Evolutionary conservation across 2,888 invertebrate genomes (phyloP), one percentile per base, ranked within the genome.

Genomic region (Laothoe populi): DNA sequence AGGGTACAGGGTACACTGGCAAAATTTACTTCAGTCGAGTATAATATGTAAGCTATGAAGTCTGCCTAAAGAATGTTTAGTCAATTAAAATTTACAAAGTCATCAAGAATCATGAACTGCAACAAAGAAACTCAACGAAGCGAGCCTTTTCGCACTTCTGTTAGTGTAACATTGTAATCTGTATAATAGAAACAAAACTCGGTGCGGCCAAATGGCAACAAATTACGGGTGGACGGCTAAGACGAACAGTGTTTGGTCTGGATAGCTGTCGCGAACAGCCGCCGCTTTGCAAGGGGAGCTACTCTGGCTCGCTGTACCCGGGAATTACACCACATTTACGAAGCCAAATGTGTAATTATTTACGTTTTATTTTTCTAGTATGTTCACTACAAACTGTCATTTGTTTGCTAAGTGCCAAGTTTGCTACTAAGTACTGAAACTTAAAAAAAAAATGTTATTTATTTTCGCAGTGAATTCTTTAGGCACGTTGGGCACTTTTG

Each of bases 191-290:
- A 63, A 49, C 59, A 59, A 63, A 65, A 63, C 68, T 63, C 64
- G 64, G 62, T 45, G 60, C 60, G 19, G 49, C 53, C 26, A 53
- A 61, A 61, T 53, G 60, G 60, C 60, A 53, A 71, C 72, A 66
- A 73, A 75, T 78, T 74, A 78, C 66, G 70, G 63, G 70, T 74
- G 75, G 74, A 71, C 70, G 74, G 73, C 70, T 72, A 73, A 73
- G 70, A 76, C 72, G 65, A 67, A 66, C 73, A 69, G 48, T 10
- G 48, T 24, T 76, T 84, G 86, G 68, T 68, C 59, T 68, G 73
- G 87, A 85, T 84, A 81, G 78, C 75, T 87, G 87, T 86, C 85
- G 75, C 64, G 42, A 67, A 64, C 87, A 86, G 83, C 66, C 72
- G 70, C 68, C 63, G 67, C 63, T 63, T 64, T 72, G 68, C 19